Evolutionary conservation across 2,888 invertebrate genomes (phyloP).

Genomic region (Auanema freiburgensis): DNA sequence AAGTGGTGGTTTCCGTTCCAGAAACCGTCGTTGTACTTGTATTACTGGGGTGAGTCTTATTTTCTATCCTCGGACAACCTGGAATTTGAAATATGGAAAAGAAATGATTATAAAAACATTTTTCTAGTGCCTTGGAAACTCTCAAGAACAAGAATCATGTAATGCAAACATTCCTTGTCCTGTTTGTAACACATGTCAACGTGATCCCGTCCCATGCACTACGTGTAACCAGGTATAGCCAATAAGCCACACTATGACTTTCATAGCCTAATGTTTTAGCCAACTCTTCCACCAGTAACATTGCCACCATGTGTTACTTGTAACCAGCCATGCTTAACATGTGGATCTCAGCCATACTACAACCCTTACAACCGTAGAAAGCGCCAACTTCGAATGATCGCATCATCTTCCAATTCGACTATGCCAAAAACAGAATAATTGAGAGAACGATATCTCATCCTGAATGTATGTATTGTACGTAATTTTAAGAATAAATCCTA

Average conservation of each 20-base stretch:
- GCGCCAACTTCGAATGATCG: not conserved
- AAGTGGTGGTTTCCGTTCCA: slow-evolving; percentile 30
- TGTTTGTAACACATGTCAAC: slow-evolving; percentile 35
- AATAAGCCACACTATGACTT: not conserved
- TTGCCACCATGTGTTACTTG: slow-evolving; percentile 14
- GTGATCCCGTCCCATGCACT: slow-evolving; percentile 35
- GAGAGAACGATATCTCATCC: too few relatives aligned
- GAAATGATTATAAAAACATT: not conserved
- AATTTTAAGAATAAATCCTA: too few relatives aligned
- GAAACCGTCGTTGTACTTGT: slow-evolving; percentile 38
- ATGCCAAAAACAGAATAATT: too few relatives aligned
- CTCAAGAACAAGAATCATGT: slow-evolving; percentile 36
- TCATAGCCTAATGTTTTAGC: slow-evolving; percentile 1
- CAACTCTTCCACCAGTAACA: slow-evolving; percentile 8
- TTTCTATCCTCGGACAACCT: not conserved
- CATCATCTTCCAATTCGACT: too few relatives aligned
- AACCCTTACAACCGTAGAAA: slow-evolving; percentile 36
- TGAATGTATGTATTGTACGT: too few relatives aligned
- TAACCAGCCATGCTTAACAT: slow-evolving; percentile 25
- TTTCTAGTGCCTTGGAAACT: slow-evolving; percentile 41
- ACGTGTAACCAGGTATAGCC: slow-evolving; percentile 25
- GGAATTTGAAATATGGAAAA: slow-evolving; percentile 1
- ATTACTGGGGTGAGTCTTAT: slow-evolving; percentile 26
- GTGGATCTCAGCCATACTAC: slow-evolving; percentile 32
- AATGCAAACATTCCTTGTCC: slow-evolving; percentile 39